These are phyloP conservation scores for Rhinoraja longicauda DNA, from an alignment of 2,797 vertebrate genomes.

Conservation along the genomic window DNA sequence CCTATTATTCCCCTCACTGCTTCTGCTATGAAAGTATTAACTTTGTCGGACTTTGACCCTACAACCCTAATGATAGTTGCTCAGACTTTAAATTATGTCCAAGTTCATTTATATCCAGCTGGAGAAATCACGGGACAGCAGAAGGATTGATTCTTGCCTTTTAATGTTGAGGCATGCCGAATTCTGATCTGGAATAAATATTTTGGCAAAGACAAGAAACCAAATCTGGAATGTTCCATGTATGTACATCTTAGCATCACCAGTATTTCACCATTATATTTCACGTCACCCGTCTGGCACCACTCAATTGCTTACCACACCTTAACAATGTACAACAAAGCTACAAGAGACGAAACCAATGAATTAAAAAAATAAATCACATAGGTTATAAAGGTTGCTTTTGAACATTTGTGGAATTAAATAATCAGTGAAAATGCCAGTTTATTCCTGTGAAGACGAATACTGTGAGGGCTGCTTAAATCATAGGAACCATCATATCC, in stretches of 20 bases:
- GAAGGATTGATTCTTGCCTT: neutral
- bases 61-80: too few species aligned
- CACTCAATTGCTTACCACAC: neutral
- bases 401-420: neutral
- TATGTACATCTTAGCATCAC: neutral
- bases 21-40: neutral
- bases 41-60: neutral
- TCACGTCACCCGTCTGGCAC: neutral
- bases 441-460: neutral
- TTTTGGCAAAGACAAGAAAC: neutral
- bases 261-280: neutral
- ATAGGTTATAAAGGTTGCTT: neutral
- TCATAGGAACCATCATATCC: neutral
- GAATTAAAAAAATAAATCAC: neutral
- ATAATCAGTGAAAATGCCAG: neutral
- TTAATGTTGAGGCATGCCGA: neutral
- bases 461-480: neutral
- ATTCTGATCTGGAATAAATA: neutral
- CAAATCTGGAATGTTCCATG: neutral
- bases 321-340: neutral
- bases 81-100: neutral
- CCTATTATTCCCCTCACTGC: neutral
- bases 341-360: neutral
- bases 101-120: neutral
- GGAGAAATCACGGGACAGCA: neutral